Evolutionary conservation across 2,888 invertebrate genomes (phyloP).

Genomic region (Caenorhabditis angaria): DNA sequence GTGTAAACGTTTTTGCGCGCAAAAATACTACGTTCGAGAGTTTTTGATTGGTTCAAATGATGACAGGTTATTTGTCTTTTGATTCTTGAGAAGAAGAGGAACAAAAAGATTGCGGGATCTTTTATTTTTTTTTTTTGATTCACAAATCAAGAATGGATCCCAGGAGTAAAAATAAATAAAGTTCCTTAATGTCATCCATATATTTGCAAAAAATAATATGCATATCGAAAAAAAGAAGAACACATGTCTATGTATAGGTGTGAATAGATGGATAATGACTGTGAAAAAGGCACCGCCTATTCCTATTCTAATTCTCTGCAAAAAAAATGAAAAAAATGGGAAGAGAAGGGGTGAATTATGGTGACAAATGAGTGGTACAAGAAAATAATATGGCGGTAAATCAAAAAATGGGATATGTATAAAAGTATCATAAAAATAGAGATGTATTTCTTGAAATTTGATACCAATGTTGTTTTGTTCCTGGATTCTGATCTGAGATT

Average conservation of each 20-base stretch:
- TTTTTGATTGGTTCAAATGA: constrained; percentile 1
- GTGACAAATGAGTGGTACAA: not conserved
- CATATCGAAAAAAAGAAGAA: not conserved
- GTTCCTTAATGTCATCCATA: not conserved
- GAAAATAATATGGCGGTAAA: not conserved
- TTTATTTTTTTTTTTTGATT: not conserved
- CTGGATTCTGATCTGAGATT: not conserved
- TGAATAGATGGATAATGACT: constrained; percentile 7
- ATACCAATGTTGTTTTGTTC: not conserved
- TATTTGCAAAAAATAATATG: not conserved
- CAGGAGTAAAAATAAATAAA: too few species aligned
- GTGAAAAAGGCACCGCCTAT: not conserved
- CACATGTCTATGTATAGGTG: not conserved
- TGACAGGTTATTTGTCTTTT: constrained; percentile 4
- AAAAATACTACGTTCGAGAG: not conserved
- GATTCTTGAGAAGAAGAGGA: not conserved
- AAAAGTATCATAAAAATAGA: too few species aligned
- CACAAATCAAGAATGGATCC: too few species aligned
- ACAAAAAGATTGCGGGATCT: too few species aligned
- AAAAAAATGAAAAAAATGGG: not conserved
- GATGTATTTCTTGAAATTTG: not conserved
- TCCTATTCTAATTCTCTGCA: not conserved
- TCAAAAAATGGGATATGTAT: too few species aligned
- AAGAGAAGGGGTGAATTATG: too few species aligned
- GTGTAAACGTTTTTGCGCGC: constrained; percentile 1